Evolutionary conservation across 2,113 vertebrate species (phyloP).

Genomic region (Ciconia boyciana): DNA sequence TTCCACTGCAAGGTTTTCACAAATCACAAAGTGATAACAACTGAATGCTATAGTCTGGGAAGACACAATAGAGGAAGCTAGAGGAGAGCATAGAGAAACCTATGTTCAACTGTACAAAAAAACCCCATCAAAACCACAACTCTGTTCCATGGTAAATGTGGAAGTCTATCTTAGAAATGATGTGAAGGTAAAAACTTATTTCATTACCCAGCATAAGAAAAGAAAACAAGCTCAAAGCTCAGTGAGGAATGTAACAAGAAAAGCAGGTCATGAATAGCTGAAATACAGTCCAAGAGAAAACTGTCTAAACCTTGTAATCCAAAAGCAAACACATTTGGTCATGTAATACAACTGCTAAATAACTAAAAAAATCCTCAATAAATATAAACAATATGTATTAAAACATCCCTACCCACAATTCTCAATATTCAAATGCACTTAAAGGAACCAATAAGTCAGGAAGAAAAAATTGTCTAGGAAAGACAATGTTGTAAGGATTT

Average conservation of each 20-base stretch:
- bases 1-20: background rate
- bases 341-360: background rate
- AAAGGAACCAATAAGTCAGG: background rate
- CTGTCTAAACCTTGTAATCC: background rate
- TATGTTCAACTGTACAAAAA: background rate
- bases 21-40: background rate
- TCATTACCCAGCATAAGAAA: background rate
- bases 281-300: background rate
- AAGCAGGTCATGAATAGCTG: background rate
- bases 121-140: rapidly evolving
- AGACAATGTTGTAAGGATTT: background rate
- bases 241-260: background rate
- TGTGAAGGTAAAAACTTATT: background rate
- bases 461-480: background rate
- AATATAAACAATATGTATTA: background rate
- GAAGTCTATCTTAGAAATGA: background rate
- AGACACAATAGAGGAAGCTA: background rate
- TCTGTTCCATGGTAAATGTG: background rate
- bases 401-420: background rate
- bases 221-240: background rate
- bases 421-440: background rate
- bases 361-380: background rate
- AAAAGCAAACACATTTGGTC: background rate
- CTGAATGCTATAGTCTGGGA: background rate
- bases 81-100: background rate